Base-by-base conservation (phyloP, 2,888 invertebrate species). In the Tenthredo livida region DNA sequence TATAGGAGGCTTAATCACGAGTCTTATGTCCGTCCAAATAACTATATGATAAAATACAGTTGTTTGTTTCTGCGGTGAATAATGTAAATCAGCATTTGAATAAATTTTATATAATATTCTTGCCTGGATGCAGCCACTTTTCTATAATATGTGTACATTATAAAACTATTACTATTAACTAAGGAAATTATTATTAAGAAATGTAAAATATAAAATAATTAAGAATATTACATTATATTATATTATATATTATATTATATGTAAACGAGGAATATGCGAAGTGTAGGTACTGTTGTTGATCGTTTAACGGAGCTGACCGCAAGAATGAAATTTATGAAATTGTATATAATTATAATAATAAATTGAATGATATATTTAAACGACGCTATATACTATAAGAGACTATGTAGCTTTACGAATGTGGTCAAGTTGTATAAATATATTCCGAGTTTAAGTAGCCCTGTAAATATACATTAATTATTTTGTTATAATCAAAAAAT, bases 401-500 rank as follows among this genome's bases (percentile, higher is more conserved):
- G 25, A 75, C 78, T 33, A 25, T 58, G 29, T 84, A 72, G 73
- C 58, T 58, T 84, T 54, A 70, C 21, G 37, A 50, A 72, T 33
- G 67, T 50, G 33, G 78, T 78, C 40, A 61, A 80, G 12, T 75
- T 75, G 84, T 83, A 83, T 67, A 80, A 40, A 50, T 50, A 50
- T 50, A 75, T 25, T 67, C 85, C 70, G 67, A 82, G 85, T 7
- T 40, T 85, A 84, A 65, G 85, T 85, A 85, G 85, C 82, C 58
- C 40, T 84, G 83, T 85, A 82, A 25, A 85, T 75, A 85, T 84
- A 85, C n/a, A 85, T 80, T 78, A 40, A 67, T 78, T 82, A 83
- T 84, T 83, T 80, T 84, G 84, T 85, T 84, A 73, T 75, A 85
- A 85, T 85, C 85, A 85, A 85, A 85, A 82, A 75, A 86, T 89